phyloP scores from a whole-genome alignment of 2,113 vertebrate species.

The Ancistrus triradiatus region DNA sequence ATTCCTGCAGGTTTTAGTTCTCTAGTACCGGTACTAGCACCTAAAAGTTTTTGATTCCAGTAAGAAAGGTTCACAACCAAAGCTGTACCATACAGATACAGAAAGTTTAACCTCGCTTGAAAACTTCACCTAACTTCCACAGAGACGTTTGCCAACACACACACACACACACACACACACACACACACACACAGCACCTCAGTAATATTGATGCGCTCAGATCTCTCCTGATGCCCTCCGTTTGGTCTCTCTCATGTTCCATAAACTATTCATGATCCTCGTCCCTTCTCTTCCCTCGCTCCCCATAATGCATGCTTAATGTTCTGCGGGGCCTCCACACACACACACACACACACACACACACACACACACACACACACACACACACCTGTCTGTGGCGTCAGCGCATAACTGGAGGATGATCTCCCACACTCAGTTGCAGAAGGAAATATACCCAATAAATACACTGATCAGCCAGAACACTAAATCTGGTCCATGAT shows the following conservation, averaged over 20 bases:
- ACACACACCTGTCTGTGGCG: constrained; percentile 41
- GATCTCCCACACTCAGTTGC: too few species aligned
- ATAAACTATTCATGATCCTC: constrained; percentile 62
- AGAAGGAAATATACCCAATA: too few species aligned
- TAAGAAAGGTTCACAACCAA: too few species aligned
- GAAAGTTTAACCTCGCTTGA: constrained; percentile 16
- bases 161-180: constrained; percentile 19
- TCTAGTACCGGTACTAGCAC: too few species aligned
- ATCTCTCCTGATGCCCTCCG: constrained; percentile 61
- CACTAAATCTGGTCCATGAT: too few species aligned
- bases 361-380: constrained; percentile 29
- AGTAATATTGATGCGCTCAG: constrained; percentile 67
- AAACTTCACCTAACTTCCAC: constrained; percentile 19
- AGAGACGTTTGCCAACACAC: neutral
- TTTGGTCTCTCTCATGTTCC: constrained; percentile 69
- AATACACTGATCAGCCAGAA: too few species aligned
- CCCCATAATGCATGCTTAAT: constrained; percentile 67
- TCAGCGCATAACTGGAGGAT: too few species aligned
- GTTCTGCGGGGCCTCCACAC: too few species aligned
- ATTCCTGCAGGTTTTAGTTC: too few species aligned
- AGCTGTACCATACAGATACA: neutral
- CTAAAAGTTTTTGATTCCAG: too few species aligned
- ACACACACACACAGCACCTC: constrained; percentile 43
- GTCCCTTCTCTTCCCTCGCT: constrained; percentile 48
- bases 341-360: constrained; percentile 40